These are phyloP conservation scores for Acleris literana DNA, from an alignment of 2,888 invertebrate genomes.

Conservation along the genomic window DNA sequence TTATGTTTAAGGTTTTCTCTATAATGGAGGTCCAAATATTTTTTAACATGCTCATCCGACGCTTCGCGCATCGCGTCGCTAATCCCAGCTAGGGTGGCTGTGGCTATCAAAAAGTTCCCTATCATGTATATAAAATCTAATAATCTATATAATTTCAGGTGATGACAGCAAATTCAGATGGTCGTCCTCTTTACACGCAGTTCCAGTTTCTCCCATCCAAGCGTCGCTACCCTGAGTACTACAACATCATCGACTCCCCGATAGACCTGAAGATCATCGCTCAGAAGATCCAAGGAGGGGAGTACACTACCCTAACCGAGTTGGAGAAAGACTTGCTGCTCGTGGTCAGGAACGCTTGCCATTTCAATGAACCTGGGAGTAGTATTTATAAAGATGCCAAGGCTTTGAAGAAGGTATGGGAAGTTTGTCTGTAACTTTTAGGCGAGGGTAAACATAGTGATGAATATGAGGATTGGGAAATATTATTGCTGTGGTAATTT, in stretches of 20 bases:
- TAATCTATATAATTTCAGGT: constrained; percentile 61
- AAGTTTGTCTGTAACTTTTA: neutral
- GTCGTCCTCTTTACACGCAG: constrained; percentile 91
- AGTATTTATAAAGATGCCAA: constrained; percentile 98
- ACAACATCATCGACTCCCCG: constrained; percentile 95
- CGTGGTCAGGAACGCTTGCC: constrained; percentile 97
- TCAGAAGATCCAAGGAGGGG: constrained; percentile 92
- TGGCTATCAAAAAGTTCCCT: no score
- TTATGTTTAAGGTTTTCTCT: no score
- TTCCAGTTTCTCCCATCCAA: constrained; percentile 97
- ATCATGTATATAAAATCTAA: neutral
- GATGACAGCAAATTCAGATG: constrained; percentile 94
- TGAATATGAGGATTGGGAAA: no score
- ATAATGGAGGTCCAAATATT: no score
- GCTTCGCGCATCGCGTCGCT: no score
- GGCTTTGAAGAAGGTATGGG: constrained; percentile 89
- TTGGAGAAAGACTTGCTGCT: constrained; percentile 94
- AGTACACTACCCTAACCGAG: constrained; percentile 90
- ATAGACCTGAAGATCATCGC: constrained; percentile 97
- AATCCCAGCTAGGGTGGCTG: no score
- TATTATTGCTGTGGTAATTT: no score
- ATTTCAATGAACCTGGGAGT: constrained; percentile 98
- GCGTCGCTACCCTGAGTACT: constrained; percentile 97
- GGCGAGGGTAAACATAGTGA: no score
- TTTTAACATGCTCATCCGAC: no score